Evolutionary conservation across 2,113 vertebrate species (phyloP).

Genomic region (Thomomys bottae): DNA sequence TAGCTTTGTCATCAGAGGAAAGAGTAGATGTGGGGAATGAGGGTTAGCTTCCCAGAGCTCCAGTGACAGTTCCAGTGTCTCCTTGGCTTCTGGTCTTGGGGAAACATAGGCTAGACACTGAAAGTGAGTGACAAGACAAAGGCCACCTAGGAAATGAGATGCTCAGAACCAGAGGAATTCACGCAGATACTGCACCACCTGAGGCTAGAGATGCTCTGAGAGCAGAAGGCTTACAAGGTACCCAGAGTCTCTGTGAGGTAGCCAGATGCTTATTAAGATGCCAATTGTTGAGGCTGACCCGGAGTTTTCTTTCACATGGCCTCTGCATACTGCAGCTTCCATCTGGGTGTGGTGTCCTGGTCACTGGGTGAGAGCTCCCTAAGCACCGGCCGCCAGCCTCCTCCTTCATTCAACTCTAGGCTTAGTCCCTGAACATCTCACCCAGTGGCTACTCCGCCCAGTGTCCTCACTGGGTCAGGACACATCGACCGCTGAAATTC

Average conservation of each 20-base stretch:
- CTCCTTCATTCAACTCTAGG: neutral
- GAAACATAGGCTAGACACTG: accelerated
- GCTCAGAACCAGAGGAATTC: neutral
- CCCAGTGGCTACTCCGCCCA: neutral
- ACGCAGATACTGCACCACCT: accelerated
- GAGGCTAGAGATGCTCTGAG: neutral
- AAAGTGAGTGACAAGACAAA: neutral
- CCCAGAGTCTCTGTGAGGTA: neutral
- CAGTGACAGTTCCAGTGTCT: neutral
- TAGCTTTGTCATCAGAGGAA: neutral
- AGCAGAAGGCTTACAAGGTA: no score
- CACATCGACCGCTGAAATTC: neutral
- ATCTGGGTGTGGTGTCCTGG: neutral
- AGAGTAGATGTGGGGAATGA: neutral
- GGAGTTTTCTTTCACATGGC: neutral
- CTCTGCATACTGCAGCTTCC: neutral
- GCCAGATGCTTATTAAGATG: neutral
- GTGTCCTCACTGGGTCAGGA: neutral
- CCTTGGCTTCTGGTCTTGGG: neutral
- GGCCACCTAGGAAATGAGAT: neutral
- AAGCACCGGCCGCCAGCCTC: no score
- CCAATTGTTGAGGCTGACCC: neutral
- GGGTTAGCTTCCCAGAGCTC: neutral
- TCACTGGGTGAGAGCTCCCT: neutral
- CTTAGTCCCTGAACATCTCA: neutral